Base-by-base conservation (phyloP, 2,888 invertebrate genomes). In the Unio pictorum region DNA sequence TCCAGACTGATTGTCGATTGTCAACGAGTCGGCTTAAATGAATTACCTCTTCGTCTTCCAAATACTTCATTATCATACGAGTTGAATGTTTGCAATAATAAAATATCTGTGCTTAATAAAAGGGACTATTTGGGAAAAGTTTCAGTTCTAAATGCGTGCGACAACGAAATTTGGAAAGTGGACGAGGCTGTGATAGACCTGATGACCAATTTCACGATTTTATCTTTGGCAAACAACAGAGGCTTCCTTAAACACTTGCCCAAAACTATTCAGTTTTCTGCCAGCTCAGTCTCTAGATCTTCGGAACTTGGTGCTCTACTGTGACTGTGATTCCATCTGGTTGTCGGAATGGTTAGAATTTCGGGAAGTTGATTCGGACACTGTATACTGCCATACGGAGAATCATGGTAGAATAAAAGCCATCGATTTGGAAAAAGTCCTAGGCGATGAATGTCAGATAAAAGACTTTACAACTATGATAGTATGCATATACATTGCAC, bases 1-100 rank as follows among this genome's bases (percentile, higher is more conserved):
- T 30, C 34, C 15, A n/a, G 67, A 3, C 56, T 61, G n/a, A 61
- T 67, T 8, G 65, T 71, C 4, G 62, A 68, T 34, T 71, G 71
- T 55, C 55, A 64, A 15, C 8, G 61, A 55, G 59, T 57, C 15
- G 34, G 34, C 18, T 59, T 65, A 30, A 18, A 4, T 18, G 18
- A 28, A 7, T 18, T 68, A 18, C 67, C 67, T 4, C 7, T 0
- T 7, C 18, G 56, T 18, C 26, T 71, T 11, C 71, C 71, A n/a
- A 11, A 18, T 6, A 55, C 23, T 23, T 11, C 20, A 18, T 58
- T 54, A 15, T 4, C 45, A 3, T 26, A 55, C 8, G 34, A 34
- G 34, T 8, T 67, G 7, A 26, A 62, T 26, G 45, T 71, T 3
- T 61, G 55, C 6, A 23, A 54, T 26, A 71, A 71, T 30, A 54